Evolutionary conservation across 2,888 invertebrate species (phyloP), one percentile per base, ranked within the genome.

Genomic region (Drosophila neonasuta): DNA sequence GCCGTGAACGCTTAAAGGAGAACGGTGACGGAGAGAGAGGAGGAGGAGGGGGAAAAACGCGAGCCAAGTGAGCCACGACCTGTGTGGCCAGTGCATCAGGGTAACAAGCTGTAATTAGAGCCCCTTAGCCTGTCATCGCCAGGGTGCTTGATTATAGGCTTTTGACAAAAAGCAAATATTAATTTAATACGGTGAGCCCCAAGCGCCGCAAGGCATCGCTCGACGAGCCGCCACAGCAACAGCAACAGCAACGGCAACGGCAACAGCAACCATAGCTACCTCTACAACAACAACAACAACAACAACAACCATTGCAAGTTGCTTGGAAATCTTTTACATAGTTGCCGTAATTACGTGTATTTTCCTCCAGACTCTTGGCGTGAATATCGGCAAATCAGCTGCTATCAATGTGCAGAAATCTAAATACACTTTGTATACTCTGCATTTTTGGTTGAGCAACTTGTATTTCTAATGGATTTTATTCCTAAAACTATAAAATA

Each of bases 81-180:
- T 87, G 87, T 87, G 87, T 87, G 87, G 86, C 81, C 82, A 68
- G 66, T 71, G 83, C 86, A 87, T 87, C 87, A 82, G 77, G 81
- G 73, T 85, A 88, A 89, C 89, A 89, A 89, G 89, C 84, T 90
- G 90, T 89, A 90, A 90, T 90, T 90, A 90, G 88, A 88, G 87
- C 83, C 90, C 88, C 88, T 90, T 90, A 90, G 89, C 88, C 89
- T 90, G 89, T 90, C 90, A 90, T 90, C 90, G 90, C 89, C 88
- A 88, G 80, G 81, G 84, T 85, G 82, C 87, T 88, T 89, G 89
- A 89, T 89, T 90, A 90, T 88, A 90, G 89, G 86, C 86, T 87
- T 85, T 87, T 89, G 82, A 82, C 88, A 77, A 86, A 87, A 90
- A 89, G 90, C 88, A 90, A 90, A 90, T 90, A 90, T 90, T 90